phyloP scores from a whole-genome alignment of 2,797 vertebrate species.

The Tachyglossus aculeatus region DNA sequence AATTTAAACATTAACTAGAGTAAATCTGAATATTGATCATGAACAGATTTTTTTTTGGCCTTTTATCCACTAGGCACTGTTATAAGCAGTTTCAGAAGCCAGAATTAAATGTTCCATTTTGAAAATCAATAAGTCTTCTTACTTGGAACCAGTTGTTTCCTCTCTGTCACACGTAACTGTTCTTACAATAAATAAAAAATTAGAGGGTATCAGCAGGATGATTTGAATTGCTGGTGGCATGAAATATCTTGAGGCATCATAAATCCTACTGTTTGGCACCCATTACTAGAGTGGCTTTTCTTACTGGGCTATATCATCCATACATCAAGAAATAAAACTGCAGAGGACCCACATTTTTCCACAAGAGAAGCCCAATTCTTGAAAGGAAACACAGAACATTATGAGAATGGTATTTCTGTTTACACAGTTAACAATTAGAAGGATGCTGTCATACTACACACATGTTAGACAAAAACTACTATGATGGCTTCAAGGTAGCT shows the following conservation, averaged over 20 bases:
- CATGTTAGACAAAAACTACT: constrained; percentile 70
- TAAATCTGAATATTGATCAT: too few relatives aligned
- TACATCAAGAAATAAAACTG: too few relatives aligned
- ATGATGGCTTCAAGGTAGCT: constrained; percentile 15
- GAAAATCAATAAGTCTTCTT: background rate
- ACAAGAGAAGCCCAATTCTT: constrained; percentile 76
- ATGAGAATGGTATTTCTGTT: constrained; percentile 58
- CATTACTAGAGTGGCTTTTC: too few relatives aligned
- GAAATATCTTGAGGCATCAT: too few relatives aligned
- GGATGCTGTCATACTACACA: constrained; percentile 59
- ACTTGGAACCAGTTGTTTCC: background rate
- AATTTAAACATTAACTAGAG: background rate
- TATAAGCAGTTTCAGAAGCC: background rate
- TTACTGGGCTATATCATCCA: too few relatives aligned
- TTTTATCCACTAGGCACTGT: background rate
- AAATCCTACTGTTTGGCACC: too few relatives aligned
- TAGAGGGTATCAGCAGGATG: too few relatives aligned
- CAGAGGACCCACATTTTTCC: constrained; percentile 58
- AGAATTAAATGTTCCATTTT: background rate
- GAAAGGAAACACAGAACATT: constrained; percentile 53
- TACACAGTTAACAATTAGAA: constrained; percentile 64
- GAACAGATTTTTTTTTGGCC: too few relatives aligned
- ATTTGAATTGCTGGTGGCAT: too few relatives aligned
- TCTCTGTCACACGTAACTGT: too few relatives aligned
- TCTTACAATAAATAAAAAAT: too few relatives aligned